Evolutionary conservation across 2,888 invertebrate genomes (phyloP).

Genomic region (Tyria jacobaeae): DNA sequence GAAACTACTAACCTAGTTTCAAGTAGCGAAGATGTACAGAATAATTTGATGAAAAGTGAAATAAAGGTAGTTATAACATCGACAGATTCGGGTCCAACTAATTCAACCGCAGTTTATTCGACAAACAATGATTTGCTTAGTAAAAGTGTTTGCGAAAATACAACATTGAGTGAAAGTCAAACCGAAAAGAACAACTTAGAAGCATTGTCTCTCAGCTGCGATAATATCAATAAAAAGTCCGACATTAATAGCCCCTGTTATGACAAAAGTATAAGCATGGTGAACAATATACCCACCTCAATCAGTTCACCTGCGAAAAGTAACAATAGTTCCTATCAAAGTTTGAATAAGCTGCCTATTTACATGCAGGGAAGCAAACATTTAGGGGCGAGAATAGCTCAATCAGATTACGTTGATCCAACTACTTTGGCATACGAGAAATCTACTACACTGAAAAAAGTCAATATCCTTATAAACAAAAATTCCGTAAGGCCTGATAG

Average conservation of each 20-base stretch:
- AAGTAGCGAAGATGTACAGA: conserved; percentile 55
- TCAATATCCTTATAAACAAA: conserved; percentile 88
- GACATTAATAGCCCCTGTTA: conserved; percentile 62
- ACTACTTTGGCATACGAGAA: conserved; percentile 87
- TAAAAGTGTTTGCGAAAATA: conserved; percentile 76
- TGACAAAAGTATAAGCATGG: conserved; percentile 75
- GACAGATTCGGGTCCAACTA: conserved; percentile 68
- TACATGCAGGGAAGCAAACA: conserved; percentile 93
- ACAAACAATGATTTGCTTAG: conserved; percentile 68
- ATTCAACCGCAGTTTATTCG: conserved; percentile 64
- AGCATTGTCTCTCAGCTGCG: conserved; percentile 75
- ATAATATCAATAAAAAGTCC: conserved; percentile 69
- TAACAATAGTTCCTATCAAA: conserved; percentile 75
- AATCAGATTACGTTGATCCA: conserved; percentile 95
- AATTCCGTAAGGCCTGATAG: conserved; percentile 84
- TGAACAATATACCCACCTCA: conserved; percentile 66
- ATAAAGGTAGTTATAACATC: conserved; percentile 78
- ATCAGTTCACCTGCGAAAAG: conserved; percentile 71
- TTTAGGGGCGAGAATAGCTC: conserved; percentile 95
- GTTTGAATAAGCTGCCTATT: conserved; percentile 82
- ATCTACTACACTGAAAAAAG: conserved; percentile 80
- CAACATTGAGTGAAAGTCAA: conserved; percentile 73
- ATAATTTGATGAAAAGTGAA: conserved; percentile 63
- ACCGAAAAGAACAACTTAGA: conserved; percentile 77
- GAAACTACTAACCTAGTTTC: conserved; percentile 52